Conservation (phyloP, 2,113 vertebrate species). For the Casuarius casuarius region DNA sequence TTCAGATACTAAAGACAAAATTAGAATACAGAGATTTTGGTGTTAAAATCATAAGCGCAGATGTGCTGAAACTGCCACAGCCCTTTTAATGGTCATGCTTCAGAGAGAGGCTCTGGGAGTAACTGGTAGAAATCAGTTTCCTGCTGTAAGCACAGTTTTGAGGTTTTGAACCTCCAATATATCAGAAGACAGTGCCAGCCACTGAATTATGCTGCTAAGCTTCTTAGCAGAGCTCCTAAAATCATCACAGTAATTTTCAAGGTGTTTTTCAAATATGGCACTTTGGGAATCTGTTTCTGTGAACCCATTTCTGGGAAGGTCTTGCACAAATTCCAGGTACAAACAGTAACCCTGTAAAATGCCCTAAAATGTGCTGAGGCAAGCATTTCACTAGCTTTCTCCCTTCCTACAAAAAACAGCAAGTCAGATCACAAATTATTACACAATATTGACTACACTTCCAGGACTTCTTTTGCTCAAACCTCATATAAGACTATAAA, state of each 20-base stretch:
- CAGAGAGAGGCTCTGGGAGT: neutral
- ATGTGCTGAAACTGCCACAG: neutral
- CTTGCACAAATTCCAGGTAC: constrained; percentile 4
- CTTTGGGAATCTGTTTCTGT: neutral
- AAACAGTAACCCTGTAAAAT: neutral
- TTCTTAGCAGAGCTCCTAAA: constrained; percentile 24
- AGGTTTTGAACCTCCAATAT: constrained; percentile 10
- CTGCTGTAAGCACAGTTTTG: neutral
- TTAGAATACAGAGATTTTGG: neutral
- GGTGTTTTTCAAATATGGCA: neutral
- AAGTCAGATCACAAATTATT: neutral
- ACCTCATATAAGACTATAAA: neutral
- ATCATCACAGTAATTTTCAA: constrained; percentile 16
- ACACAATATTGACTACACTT: neutral
- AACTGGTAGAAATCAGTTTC: neutral
- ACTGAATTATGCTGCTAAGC: neutral
- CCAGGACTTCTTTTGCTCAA: neutral
- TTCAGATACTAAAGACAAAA: constrained; percentile 1
- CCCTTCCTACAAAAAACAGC: neutral
- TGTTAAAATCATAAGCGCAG: neutral
- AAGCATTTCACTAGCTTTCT: neutral
- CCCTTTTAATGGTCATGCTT: neutral
- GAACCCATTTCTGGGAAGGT: constrained; percentile 1
- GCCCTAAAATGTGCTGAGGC: neutral
- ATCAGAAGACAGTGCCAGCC: neutral